phyloP scores from a whole-genome alignment of 2,797 vertebrate species.

The Gambelia wislizenii region DNA sequence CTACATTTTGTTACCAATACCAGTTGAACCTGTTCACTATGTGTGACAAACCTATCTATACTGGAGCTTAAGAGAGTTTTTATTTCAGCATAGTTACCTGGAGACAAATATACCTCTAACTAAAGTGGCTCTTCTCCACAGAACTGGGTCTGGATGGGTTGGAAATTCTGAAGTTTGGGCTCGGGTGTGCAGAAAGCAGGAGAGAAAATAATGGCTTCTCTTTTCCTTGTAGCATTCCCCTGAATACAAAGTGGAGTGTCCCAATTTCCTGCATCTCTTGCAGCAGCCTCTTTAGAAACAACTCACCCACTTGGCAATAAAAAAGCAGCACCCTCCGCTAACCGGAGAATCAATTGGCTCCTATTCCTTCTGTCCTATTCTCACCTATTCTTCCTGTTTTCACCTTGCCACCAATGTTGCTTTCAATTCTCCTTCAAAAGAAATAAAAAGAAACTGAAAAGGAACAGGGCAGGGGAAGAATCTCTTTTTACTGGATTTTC shows the following conservation, averaged over 20 bases:
- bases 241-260: background rate
- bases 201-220: background rate
- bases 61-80: background rate
- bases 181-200: background rate
- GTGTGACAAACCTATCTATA: background rate
- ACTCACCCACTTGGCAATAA: background rate
- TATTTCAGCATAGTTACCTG: background rate
- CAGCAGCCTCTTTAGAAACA: background rate
- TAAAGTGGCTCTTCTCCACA: background rate
- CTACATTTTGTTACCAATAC: too few species aligned
- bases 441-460: background rate
- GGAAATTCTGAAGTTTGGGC: background rate
- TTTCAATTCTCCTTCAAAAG: constrained; percentile 20
- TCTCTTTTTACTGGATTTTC: constrained; percentile 3
- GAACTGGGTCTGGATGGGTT: background rate
- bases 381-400: background rate
- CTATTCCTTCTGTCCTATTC: background rate
- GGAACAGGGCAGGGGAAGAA: background rate
- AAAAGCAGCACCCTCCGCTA: background rate
- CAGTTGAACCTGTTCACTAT: background rate
- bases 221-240: background rate
- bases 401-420: background rate
- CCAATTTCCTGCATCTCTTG: background rate
- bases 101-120: background rate
- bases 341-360: background rate